These are phyloP conservation scores for Drosophila virilis DNA, from an alignment of 1,140 invertebrate genomes.

Conservation along the genomic window DNA sequence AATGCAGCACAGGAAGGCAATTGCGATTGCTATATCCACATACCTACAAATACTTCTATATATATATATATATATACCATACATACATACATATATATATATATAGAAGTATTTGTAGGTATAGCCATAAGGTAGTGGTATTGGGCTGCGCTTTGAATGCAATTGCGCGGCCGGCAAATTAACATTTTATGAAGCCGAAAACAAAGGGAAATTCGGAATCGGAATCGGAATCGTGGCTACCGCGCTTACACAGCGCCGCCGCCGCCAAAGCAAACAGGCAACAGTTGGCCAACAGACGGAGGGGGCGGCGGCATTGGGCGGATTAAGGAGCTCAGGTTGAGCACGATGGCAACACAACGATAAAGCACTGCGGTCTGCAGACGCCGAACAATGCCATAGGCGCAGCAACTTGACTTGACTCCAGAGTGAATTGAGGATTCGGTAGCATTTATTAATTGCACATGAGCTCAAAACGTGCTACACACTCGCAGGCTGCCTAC, in stretches of 20 bases:
- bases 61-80: background rate
- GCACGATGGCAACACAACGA: conserved; percentile 61
- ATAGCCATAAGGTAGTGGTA: conserved; percentile 7
- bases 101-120: background rate
- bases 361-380: conserved; percentile 43
- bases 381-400: conserved; percentile 55
- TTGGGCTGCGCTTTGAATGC: conserved; percentile 63
- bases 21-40: conserved; percentile 14
- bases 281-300: conserved; percentile 23
- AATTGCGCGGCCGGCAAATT: conserved; percentile 76
- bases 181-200: conserved; percentile 81
- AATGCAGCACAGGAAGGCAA: conserved; percentile 14
- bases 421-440: conserved; percentile 42
- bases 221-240: conserved; percentile 78
- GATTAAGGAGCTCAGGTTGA: conserved; percentile 27
- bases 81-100: too few relatives aligned
- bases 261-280: conserved; percentile 54
- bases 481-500: conserved; percentile 11
- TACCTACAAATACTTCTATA: too few relatives aligned
- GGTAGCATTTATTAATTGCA: conserved; percentile 81
- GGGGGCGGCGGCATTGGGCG: background rate
- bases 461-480: conserved; percentile 73
- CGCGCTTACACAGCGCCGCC: conserved; percentile 68
- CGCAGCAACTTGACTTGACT: conserved; percentile 10
- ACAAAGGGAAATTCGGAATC: conserved; percentile 81